phyloP scores from a whole-genome alignment of 1,140 invertebrate genomes.

The Popillia japonica region DNA sequence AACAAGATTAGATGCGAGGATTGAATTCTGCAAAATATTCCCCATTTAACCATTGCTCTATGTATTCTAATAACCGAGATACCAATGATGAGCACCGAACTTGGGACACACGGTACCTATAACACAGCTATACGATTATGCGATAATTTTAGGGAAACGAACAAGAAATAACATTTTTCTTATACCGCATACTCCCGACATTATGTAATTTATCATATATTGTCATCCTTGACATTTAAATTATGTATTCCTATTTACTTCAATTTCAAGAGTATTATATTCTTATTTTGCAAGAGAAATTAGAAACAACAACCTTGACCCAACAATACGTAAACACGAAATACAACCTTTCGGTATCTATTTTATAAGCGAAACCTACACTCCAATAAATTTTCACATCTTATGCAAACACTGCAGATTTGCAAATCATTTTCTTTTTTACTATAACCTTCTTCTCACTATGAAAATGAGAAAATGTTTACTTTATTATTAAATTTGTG shows the following conservation, averaged over 20 bases:
- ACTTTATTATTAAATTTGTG: neutral
- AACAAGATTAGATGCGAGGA: no score
- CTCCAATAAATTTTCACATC: neutral
- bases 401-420: neutral
- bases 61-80: no score
- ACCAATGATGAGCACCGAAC: no score
- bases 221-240: no score
- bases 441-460: neutral
- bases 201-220: no score
- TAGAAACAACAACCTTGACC: neutral
- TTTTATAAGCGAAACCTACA: neutral
- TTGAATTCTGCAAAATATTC: no score
- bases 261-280: neutral
- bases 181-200: no score
- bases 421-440: neutral
- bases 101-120: no score
- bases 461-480: neutral
- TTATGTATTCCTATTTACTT: neutral
- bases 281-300: neutral
- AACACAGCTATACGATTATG: no score
- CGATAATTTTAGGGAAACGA: no score
- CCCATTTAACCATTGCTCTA: no score
- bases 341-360: neutral
- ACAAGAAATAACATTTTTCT: no score
- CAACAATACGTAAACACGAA: neutral